A percentile compares a stretch with the other conserved stretches of the same genome.
Evolutionary conservation across 2,888 invertebrate species (phyloP).

Genomic region (Eubasilissa splendida): DNA sequence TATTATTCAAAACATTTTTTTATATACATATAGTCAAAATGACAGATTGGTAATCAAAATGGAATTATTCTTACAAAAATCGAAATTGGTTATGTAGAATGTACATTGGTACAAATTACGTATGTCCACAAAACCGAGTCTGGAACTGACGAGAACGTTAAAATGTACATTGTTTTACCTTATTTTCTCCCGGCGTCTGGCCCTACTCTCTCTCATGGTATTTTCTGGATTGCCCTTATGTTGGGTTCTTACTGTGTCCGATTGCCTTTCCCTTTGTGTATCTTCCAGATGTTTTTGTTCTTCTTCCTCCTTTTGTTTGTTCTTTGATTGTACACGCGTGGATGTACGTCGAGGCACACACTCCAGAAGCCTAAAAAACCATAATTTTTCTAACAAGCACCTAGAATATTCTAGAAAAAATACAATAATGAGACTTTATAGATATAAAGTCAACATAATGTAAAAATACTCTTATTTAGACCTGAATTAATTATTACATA

Average conservation of each 20-base stretch:
- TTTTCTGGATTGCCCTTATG: constrained; percentile 59
- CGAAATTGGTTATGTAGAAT: too few species aligned
- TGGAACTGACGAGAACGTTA: neutral
- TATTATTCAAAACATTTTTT: too few species aligned
- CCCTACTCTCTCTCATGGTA: constrained; percentile 69
- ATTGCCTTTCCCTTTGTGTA: constrained; percentile 5
- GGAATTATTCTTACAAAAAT: too few species aligned
- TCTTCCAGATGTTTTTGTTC: constrained; percentile 62
- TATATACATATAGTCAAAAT: too few species aligned
- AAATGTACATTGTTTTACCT: constrained; percentile 62
- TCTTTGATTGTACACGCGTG: constrained; percentile 76
- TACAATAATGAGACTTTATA: constrained; percentile 12
- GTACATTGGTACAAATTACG: too few species aligned
- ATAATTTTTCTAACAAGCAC: constrained; percentile 31
- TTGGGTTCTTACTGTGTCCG: constrained; percentile 46
- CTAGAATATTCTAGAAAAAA: constrained; percentile 1
- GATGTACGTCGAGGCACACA: constrained; percentile 80
- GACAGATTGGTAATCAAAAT: too few species aligned
- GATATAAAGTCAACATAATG: neutral
- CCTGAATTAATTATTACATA: constrained; percentile 2
- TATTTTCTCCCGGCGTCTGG: constrained; percentile 71
- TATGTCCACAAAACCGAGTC: too few species aligned
- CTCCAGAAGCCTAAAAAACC: constrained; percentile 72
- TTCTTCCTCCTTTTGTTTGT: constrained; percentile 71
- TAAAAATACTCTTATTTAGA: neutral